Evolutionary conservation across 2,113 vertebrate species (phyloP), one percentile per base, ranked within the genome.

Genomic region (Nanger granti): DNA sequence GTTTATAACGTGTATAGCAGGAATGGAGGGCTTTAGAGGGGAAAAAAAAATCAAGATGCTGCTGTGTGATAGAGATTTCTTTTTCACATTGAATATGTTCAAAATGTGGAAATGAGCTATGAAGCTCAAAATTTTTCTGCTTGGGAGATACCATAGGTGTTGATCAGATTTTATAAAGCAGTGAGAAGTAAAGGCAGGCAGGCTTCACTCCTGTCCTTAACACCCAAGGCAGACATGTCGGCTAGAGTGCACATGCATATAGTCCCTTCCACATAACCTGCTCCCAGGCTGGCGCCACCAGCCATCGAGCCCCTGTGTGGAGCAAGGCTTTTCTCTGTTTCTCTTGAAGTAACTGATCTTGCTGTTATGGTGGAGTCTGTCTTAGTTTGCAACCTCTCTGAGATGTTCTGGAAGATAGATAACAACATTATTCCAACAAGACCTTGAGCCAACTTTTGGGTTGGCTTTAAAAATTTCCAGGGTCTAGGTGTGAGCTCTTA

Each of bases 221-320:
- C 2, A 37, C 34, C 3, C 31, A 79, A 7, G 9, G 26, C 29
- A 87, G 18, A 8, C 7, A 83, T 87, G 34, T 44, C 49, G 66
- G 47, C n/a, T 44, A n/a, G 15, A 94, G 59, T 0, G 2, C 2
- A 37, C 2, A 28, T 3, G 2, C 1, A 0, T 2, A 31, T 7
- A 31, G 5, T 60, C 17, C 0, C 49, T 93, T 76, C 26, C 34
- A 20, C 52, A 1, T 80, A 69, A 94, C 54, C 13, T 22, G 2
- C 4, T 79, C 57, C 47, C 57, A 91, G 52, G n/a, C 7, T 57
- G 6, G 57, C 80, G 28, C 76, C 52, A 18, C 31, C 59, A 55
- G 41, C 62, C 18, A 28, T 47, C 26, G 62, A 37, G 4, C 3
- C 29, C 29, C 13, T 47, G 18, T 55, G 26, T n/a, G 26, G 26